Percentiles rank a stretch among this genome's conserved stretches.
Evolutionary conservation across 2,888 invertebrate genomes (phyloP).

Genomic region (Lasioglossum vierecki): DNA sequence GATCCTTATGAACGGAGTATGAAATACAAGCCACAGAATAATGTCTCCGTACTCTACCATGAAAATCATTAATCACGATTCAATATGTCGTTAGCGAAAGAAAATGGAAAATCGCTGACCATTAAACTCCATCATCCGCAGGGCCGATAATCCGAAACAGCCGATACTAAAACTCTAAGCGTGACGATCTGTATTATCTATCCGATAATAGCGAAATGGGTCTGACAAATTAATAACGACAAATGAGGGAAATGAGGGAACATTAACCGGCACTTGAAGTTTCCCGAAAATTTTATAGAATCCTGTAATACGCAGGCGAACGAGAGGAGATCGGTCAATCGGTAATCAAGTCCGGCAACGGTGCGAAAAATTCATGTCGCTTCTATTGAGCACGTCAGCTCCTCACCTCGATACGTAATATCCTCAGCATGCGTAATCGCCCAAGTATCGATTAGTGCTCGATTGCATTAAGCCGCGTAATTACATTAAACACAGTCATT

Average conservation of each 20-base stretch:
- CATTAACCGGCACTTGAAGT: slow-evolving; percentile 15
- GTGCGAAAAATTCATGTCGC: slow-evolving; percentile 21
- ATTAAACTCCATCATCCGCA: not conserved
- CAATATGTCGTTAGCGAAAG: not conserved
- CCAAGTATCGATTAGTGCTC: slow-evolving; percentile 57
- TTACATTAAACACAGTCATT: slow-evolving; percentile 38
- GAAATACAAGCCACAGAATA: not conserved
- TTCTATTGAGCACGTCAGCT: slow-evolving; percentile 41
- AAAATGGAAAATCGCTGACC: not conserved
- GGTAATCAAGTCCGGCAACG: not conserved
- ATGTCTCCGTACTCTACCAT: not conserved
- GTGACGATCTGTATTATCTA: not conserved
- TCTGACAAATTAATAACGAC: slow-evolving; percentile 10
- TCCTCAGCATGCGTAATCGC: slow-evolving; percentile 29
- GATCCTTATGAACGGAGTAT: not conserved
- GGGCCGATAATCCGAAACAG: not conserved
- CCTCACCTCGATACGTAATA: slow-evolving; percentile 30
- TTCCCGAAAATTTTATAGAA: slow-evolving; percentile 13
- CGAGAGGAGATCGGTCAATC: not conserved
- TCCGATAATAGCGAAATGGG: not conserved
- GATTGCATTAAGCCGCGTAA: slow-evolving; percentile 30
- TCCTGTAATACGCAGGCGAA: not conserved
- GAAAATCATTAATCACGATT: not conserved
- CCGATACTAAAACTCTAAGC: not conserved
- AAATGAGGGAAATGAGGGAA: not conserved